Evolutionary conservation across 1,140 invertebrate species (phyloP).

Genomic region (Drosophila albomicans): DNA sequence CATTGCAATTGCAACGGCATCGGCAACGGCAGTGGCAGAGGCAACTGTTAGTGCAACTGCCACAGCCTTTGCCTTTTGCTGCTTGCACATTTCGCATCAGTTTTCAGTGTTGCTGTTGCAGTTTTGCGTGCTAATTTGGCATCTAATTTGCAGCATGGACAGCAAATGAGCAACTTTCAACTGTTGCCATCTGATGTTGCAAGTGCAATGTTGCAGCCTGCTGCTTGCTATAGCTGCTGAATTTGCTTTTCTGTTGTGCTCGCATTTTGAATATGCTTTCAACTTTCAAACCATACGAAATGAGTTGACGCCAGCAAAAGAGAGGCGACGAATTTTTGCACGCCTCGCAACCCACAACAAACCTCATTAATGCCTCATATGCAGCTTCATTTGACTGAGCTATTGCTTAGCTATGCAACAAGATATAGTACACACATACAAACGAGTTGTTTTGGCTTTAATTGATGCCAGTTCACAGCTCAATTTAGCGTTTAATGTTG

Average conservation of each 20-base stretch:
- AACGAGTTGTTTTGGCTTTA: too few species aligned
- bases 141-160: slow-evolving; percentile 72
- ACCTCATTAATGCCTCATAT: slow-evolving; percentile 1
- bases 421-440: too few species aligned
- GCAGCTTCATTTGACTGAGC: background rate
- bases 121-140: slow-evolving; percentile 78
- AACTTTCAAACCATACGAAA: slow-evolving; percentile 69
- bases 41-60: background rate
- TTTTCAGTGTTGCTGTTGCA: slow-evolving; percentile 52
- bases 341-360: background rate
- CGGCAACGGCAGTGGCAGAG: background rate
- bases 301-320: slow-evolving; percentile 59
- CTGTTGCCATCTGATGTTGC: slow-evolving; percentile 29
- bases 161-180: slow-evolving; percentile 68
- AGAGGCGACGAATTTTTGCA: slow-evolving; percentile 57
- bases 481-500: too few species aligned
- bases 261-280: slow-evolving; percentile 24
- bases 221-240: slow-evolving; percentile 16
- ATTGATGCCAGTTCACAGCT: too few species aligned
- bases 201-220: slow-evolving; percentile 3
- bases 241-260: slow-evolving; percentile 45
- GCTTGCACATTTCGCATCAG: slow-evolving; percentile 33
- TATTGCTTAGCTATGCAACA: too few species aligned
- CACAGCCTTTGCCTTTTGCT: slow-evolving; percentile 9
- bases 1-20: background rate